Base-by-base conservation (phyloP, 2,113 vertebrate genomes). In the Microtus richardsoni region DNA sequence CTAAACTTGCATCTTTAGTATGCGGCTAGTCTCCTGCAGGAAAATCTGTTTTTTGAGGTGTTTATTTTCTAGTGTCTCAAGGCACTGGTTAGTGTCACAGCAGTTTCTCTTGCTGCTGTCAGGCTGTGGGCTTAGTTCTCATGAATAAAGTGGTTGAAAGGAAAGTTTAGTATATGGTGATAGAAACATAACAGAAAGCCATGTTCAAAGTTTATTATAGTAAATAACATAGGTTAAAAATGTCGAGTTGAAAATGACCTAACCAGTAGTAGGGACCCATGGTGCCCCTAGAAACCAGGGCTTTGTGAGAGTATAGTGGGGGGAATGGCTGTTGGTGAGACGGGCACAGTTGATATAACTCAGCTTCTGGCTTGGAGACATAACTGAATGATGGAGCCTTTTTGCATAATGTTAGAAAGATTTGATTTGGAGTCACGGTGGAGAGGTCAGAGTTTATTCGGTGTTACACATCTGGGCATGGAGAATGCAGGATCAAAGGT, bases 71-170 rank as follows among this genome's bases (percentile, higher is more conserved):
- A 26, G n/a, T 22, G 68, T 8, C 10, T 22, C 6, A 79, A 75
- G 41, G 19, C 16, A 92, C 16, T 28, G 87, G 16, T 87, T 19
- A 88, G 14, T 92, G 47, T 84, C 54, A 89, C 4, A 92, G 49
- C 64, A 92, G 39, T 60, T 64, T 68, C 21, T 91, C 21, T 77
- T 92, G 41, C 39, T 89, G 85, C 54, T 90, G 58, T 79, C 47
- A 90, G 79, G 78, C 6, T 64, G 33, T 91, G 66, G 68, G 62
- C 24, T 84, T 96, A 78, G 73, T 44, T 87, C 87, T 92, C 60
- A 60, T 88, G 54, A 80, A 39, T 60, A 66, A 88, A 95, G 41
- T 94, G 44, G 36, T 77, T 80, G 77, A 85, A 94, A 88, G 94
- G 86, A 54, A 52, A 85, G 60, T 94, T 62, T 88, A 44, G 26